Conservation (phyloP, 2,113 vertebrate genomes). For the Anas platyrhynchos region DNA sequence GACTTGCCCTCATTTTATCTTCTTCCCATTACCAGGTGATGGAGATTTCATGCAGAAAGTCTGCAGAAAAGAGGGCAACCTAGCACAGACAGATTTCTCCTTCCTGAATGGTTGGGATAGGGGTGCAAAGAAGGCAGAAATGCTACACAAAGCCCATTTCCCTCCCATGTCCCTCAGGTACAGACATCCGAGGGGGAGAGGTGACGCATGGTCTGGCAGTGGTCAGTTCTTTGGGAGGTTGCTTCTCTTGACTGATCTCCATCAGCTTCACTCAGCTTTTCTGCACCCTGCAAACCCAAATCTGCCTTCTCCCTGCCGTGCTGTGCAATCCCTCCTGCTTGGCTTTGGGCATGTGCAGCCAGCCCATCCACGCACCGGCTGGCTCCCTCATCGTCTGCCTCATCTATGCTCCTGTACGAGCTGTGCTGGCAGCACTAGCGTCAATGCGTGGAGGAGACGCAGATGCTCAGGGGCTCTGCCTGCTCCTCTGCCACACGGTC, state of each 20-base stretch:
- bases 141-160: background rate
- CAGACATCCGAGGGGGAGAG: background rate
- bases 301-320: background rate
- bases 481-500: background rate
- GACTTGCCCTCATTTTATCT: background rate
- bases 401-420: accelerated
- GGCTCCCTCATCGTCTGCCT: background rate
- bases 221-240: background rate
- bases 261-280: background rate
- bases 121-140: background rate
- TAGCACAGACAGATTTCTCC: background rate
- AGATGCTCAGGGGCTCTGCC: background rate
- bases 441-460: accelerated
- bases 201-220: background rate
- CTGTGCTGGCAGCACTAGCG: background rate
- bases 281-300: background rate
- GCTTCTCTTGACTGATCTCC: background rate
- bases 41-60: background rate
- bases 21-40: background rate
- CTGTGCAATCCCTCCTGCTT: background rate
- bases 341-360: background rate
- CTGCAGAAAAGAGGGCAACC: background rate
- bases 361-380: accelerated
- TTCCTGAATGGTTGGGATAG: background rate
- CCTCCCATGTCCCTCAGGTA: background rate